Base-by-base conservation (phyloP, 2,113 vertebrate genomes). In the Parus major region DNA sequence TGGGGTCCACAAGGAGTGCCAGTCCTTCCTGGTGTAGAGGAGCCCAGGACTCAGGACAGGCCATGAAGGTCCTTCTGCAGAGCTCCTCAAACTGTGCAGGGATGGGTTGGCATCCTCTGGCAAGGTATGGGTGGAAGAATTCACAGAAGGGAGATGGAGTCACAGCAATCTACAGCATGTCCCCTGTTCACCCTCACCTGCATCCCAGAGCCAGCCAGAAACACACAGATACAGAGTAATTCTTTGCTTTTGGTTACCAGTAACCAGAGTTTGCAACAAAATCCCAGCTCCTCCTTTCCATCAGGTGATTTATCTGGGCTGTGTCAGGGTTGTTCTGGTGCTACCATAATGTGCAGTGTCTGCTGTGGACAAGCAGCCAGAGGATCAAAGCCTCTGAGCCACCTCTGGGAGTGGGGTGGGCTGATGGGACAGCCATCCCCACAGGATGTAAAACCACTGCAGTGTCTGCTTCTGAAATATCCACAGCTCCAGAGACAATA, bases 221-320 rank as follows among this genome's bases (percentile, higher is more conserved):
- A 13, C 1, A 24, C 68, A 27, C 0, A 0, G 52, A 41, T 1
- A 3, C 5, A 17, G 42, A 56, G 50, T 0, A 35, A 15, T 53
- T 14, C 50, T 35, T 47, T 39, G 41, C 23, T 57, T 69, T 29
- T 19, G 12, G 24, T 42, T 64, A 69, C 21, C 44, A 7, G 0
- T 31, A 66, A 71, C 28, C 31, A 56, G 78, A 64, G 29, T 11
- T 60, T 17, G 13, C 46, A 33, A 7, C 27, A 35, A 47, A 42
- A 61, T 5, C 31, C 42, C 82, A 88, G n/a, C 19, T 65, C 10
- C 14, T 41, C 18, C 6, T 19, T 42, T 44, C 49, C 64, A 39
- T 33, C 61, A 21, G 22, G 6, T 21, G 20, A n/a, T 39, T 72
- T 24, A 12, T 5, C 70, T 25, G 55, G 36, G 39, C 28, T 39